Evolutionary conservation across 2,888 invertebrate species (phyloP).

Genomic region (Sesamia inferens): DNA sequence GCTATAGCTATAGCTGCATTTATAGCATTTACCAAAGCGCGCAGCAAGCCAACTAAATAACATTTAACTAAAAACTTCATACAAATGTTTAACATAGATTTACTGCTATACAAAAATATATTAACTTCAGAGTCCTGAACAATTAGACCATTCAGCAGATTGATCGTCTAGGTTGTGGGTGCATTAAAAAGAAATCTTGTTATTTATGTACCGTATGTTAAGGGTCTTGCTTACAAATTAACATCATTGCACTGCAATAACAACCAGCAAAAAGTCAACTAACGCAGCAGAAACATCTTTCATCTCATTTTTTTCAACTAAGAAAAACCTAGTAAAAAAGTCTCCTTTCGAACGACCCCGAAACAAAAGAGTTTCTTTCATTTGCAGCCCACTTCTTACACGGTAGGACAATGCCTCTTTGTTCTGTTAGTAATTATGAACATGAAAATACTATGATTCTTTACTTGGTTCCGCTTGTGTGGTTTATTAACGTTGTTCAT

Average conservation of each 20-base stretch:
- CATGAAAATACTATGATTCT: constrained; percentile 68
- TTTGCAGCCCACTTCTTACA: constrained; percentile 77
- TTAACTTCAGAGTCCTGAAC: no score
- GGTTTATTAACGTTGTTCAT: constrained; percentile 29
- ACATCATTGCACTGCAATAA: constrained; percentile 10
- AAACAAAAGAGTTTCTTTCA: constrained; percentile 77
- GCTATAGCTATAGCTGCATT: no score
- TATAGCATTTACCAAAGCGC: no score
- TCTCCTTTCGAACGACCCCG: constrained; percentile 70
- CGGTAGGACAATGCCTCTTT: constrained; percentile 77
- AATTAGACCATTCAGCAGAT: no score
- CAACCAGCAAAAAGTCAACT: constrained; percentile 44
- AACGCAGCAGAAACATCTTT: constrained; percentile 46
- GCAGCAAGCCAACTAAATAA: no score
- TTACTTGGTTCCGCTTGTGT: constrained; percentile 47
- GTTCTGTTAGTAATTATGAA: constrained; percentile 76
- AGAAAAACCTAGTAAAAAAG: constrained; percentile 61
- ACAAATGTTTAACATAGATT: no score
- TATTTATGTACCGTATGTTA: not conserved
- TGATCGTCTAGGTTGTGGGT: no score
- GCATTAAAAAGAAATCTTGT: no score
- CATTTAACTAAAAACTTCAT: no score
- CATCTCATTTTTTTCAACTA: constrained; percentile 50
- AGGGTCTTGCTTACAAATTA: not conserved
- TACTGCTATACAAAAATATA: no score